A percentile compares a stretch with the other conserved stretches of the same genome.
These are phyloP conservation scores for Aphrophora alni DNA, from an alignment of 2,888 invertebrate species.

Conservation along the genomic window DNA sequence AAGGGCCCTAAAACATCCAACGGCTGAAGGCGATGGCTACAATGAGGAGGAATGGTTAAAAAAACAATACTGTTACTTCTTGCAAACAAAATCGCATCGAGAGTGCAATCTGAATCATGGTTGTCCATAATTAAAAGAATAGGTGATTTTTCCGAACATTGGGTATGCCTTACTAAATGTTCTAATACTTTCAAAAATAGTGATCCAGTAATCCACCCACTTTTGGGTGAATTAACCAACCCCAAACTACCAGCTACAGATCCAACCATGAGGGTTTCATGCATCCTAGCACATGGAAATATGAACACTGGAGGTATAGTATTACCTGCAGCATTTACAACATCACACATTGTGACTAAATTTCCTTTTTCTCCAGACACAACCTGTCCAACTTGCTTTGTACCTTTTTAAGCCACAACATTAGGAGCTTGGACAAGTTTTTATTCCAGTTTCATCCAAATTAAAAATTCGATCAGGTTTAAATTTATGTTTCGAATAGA, in stretches of 20 bases:
- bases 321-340: background rate
- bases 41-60: slow-evolving; percentile 18
- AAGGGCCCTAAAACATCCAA: slow-evolving; percentile 32
- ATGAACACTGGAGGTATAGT: background rate
- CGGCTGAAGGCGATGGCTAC: slow-evolving; percentile 22
- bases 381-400: background rate
- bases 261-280: slow-evolving; percentile 10
- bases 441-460: too few species aligned
- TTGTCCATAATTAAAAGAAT: slow-evolving; percentile 24
- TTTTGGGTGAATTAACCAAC: background rate
- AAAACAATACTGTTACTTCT: slow-evolving; percentile 23
- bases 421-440: too few species aligned
- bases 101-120: background rate
- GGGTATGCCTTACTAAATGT: background rate
- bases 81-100: background rate
- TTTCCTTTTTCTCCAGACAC: background rate
- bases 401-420: background rate
- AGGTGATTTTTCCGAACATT: background rate
- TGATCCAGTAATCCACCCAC: background rate
- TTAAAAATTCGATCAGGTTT: too few species aligned
- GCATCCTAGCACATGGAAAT: background rate
- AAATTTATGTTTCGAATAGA: too few species aligned
- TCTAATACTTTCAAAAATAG: background rate
- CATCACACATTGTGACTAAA: background rate
- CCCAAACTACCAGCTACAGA: slow-evolving; percentile 9